Conservation (phyloP, 2,888 invertebrate genomes). For the Parnassius apollo region DNA sequence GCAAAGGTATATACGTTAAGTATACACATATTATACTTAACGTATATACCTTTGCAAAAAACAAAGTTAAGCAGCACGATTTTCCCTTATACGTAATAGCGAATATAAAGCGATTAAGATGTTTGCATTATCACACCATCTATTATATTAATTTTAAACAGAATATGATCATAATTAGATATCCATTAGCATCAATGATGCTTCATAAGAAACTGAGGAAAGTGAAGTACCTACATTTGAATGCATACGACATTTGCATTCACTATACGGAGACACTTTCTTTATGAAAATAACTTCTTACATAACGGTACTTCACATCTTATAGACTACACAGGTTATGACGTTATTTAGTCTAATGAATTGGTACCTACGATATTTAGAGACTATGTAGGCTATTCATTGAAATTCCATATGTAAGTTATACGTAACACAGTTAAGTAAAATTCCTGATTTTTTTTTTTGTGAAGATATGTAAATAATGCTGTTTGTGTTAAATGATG, state of each 20-base stretch:
- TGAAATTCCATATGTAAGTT: conserved; percentile 17
- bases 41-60: no score
- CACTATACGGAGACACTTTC: conserved; percentile 37
- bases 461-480: no score
- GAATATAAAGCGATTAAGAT: no score
- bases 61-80: no score
- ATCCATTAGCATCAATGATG: conserved; percentile 24
- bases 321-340: neutral
- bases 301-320: conserved; percentile 32
- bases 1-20: no score
- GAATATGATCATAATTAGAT: conserved; percentile 19
- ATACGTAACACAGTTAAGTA: conserved; percentile 3
- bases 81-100: no score
- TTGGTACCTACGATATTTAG: conserved; percentile 6
- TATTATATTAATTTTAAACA: neutral
- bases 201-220: conserved; percentile 22
- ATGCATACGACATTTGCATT: conserved; percentile 37
- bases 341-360: conserved; percentile 1
- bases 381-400: conserved; percentile 5
- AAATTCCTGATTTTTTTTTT: no score
- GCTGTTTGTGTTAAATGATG: no score
- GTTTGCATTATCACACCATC: no score
- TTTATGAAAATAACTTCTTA: conserved; percentile 36
- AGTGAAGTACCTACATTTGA: conserved; percentile 30
- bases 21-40: no score